Base-by-base conservation (phyloP, 2,888 invertebrate species). In the Papilio elwesi region DNA sequence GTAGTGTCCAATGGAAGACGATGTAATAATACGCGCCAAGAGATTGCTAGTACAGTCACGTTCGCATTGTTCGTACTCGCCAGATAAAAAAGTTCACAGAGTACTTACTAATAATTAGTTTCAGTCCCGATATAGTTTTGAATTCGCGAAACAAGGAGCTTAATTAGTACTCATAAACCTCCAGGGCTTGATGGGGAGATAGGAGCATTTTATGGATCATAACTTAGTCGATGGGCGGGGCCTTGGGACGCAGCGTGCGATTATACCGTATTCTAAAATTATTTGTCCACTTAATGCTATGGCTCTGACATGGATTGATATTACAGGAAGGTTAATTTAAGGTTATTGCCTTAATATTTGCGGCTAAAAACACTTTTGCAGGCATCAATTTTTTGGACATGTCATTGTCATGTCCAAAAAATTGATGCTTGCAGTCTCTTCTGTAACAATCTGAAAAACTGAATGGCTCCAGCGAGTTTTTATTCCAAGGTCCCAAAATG, bases 1-100 rank as follows among this genome's bases (percentile, higher is more conserved):
- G 77, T 75, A 81, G 79, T 79, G 78, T 79, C 77, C 79, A 79
- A 75, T 77, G 76, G 76, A 75, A 81, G 81, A 82, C 77, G 78
- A 78, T 78, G 79, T 85, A 85, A 86, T 85, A 85, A 87, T 84
- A 83, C 79, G 80, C 81, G 80, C 76, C 75, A 73, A 77, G 78
- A 83, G 85, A 89, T 91, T 87, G 84, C 86, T 83, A 92, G 87
- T 90, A 79, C 88, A 87, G 90, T 92, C 93, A 93, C 93, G 93
- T 92, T 89, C 82, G 89, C 92, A 92, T 93, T 92, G 92, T 93
- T 89, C 87, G 85, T 82, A 82, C 82, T 84, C 86, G 88, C 87
- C 83, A 83, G 89, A 90, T 89, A 92, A 93, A 92, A 62, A 93
- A 92, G 87, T 88, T 87, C 88, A 87, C 86, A 82, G 86, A 85